A percentile compares a stretch with the other conserved stretches of the same genome.
phyloP scores from a whole-genome alignment of 30 jellyfish, hydroid and myxozoan genomes.

The Rhopilema esculentum region DNA sequence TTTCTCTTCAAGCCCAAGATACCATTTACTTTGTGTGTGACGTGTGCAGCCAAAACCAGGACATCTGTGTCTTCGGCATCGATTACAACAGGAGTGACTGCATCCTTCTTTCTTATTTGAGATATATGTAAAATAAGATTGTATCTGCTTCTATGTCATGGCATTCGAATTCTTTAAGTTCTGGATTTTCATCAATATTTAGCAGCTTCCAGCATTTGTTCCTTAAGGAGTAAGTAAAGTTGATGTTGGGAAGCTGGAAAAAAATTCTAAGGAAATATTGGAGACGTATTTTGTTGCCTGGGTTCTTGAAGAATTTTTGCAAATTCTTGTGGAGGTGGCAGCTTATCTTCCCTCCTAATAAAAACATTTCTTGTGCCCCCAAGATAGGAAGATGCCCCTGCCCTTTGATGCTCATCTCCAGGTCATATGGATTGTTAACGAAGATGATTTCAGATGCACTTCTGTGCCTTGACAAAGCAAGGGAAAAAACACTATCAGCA shows the following conservation, averaged over 20 bases:
- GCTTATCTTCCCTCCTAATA: slow-evolving; percentile 46
- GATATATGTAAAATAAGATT: slow-evolving; percentile 47
- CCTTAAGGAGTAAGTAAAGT: slow-evolving; percentile 38
- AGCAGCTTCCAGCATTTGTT: slow-evolving; percentile 43
- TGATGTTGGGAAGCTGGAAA: slow-evolving; percentile 29
- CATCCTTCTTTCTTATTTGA: slow-evolving; percentile 36
- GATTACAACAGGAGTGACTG: slow-evolving; percentile 45
- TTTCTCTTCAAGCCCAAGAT: slow-evolving; percentile 29
- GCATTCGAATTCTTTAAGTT: too few species aligned
- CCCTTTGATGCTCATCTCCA: slow-evolving; percentile 25
- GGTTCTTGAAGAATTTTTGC: slow-evolving; percentile 9
- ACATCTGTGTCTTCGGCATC: too few species aligned
- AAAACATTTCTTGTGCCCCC: slow-evolving; percentile 26
- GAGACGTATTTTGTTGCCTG: slow-evolving; percentile 30
- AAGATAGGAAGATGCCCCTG: not conserved
- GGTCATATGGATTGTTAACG: slow-evolving; percentile 49
- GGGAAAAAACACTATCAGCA: slow-evolving; percentile 28
- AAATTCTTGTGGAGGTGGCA: slow-evolving; percentile 34
- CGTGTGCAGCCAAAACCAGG: slow-evolving; percentile 37
- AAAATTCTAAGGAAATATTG: slow-evolving; percentile 24
- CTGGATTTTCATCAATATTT: not conserved
- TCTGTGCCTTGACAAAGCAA: slow-evolving; percentile 27
- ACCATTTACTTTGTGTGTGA: slow-evolving; percentile 19
- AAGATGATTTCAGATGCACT: slow-evolving; percentile 28
- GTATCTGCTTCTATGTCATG: slow-evolving; percentile 57